Base-by-base conservation (phyloP, 2,888 invertebrate genomes). In the Chrysolina americana region DNA sequence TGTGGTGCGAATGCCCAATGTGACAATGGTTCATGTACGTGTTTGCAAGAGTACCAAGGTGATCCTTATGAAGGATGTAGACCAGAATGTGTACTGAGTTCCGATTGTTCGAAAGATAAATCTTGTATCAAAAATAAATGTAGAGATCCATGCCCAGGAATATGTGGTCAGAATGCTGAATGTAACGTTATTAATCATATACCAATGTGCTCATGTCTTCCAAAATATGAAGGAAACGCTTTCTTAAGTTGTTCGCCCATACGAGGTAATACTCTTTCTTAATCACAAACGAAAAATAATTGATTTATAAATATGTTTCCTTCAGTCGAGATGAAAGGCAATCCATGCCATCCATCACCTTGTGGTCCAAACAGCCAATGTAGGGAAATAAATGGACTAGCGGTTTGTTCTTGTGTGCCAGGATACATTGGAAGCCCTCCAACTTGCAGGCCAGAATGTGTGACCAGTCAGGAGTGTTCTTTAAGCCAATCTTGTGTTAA, bases 1-100 rank as follows among this genome's bases (percentile, higher is more conserved):
- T 96, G 96, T 85, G 96, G 96, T n/a, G 91, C 94, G 10, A 95
- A 96, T 87, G 93, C 96, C 23, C 89, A 93, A 81, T 96, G 96
- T 85, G 92, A 92, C 83, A 93, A 94, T 87, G 94, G 95, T 28
- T 92, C 94, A 64, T 96, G 96, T 85, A 90, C 92, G 53, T 96
- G 96, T 85, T 84, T 94, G 75, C 91, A 93, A 8, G 94, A 93
- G 86, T 94, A 94, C 85, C 93, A 92, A 81, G 96, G 96, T 50
- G 94, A 95, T 87, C 94, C 94, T 41, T 91, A 93, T 85, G 90
- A 90, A 85, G 91, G 91, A 74, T 94, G 94, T 82, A 90, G 93
- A 83, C 94, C 94, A 11, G 94, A 94, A 89, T 94, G 94, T 86
- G 88, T 93, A 15, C 86, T 92, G 2, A 93, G 92, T 80, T 87